Base-by-base conservation (phyloP, 2,113 vertebrate species). In the Chlorodrepanis virens region DNA sequence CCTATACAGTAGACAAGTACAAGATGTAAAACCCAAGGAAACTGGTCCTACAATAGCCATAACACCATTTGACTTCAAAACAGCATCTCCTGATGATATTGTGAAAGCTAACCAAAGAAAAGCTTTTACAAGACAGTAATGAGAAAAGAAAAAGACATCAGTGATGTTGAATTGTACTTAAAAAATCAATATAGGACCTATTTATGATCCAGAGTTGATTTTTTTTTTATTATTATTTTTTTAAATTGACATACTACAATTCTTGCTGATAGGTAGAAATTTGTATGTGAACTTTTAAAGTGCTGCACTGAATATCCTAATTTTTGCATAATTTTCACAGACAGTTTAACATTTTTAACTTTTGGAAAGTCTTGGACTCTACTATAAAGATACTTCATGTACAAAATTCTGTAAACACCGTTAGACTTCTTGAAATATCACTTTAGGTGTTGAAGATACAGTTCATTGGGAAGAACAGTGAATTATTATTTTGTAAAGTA, bases 31-130 rank as follows among this genome's bases (percentile, higher is more conserved):
- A 81, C 96, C 97, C 69, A 98, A 98, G 96, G 98, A 98, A 68
- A 90, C 96, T 56, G 77, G 63, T 19, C 98, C 98, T 72, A 79
- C 98, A 27, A 87, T 98, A 59, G 83, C 98, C 74, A 98, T 99
- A 87, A 96, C 96, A 56, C 99, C 99, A 0, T 99, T 99, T 97
- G 90, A 98, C 92, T 99, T 99, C 87, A 98, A 99, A 94, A 98
- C 99, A 14, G 99, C 99, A 35, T 99, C 99, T 89, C 99, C 99
- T 28, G 99, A 99, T 95, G 99, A 99, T 97, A 97, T 99, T 65
- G 98, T 99, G 70, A 99, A 98, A 96, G 98, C 98, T 63, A 98
- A 98, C 87, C 99, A 99, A 96, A 98, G 97, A 96, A 99, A 98
- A 97, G 98, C 99, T 90, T 99, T 99, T 96, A 98, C 98, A 81